A percentile compares a stretch with the other conserved stretches of the same genome.
Evolutionary conservation across 2,113 vertebrate genomes (phyloP).

Genomic region (Salvelinus fontinalis): DNA sequence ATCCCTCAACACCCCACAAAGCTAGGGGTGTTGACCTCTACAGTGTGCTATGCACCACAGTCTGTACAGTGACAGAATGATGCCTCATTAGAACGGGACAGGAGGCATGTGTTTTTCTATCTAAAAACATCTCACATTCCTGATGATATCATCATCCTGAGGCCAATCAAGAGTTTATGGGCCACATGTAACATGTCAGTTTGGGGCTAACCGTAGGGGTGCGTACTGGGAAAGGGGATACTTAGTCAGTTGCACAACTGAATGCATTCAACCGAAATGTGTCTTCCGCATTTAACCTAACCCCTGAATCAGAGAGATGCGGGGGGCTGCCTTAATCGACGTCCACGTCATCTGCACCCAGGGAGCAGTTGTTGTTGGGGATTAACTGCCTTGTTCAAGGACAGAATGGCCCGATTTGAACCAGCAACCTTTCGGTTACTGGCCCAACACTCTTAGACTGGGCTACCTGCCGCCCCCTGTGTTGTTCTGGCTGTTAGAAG

Average conservation of each 20-base stretch:
- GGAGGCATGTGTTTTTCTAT: conserved; percentile 5
- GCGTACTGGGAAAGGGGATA: neutral
- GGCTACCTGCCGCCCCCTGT: neutral
- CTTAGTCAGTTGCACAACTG: too few species aligned
- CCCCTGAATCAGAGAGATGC: too few species aligned
- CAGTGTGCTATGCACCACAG: conserved; percentile 51
- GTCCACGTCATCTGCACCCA: too few species aligned
- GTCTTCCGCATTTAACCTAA: too few species aligned
- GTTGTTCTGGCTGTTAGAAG: neutral
- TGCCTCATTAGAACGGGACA: conserved; percentile 48
- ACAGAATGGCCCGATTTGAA: too few species aligned
- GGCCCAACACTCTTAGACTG: too few species aligned
- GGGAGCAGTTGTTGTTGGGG: too few species aligned
- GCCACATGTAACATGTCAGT: conserved; percentile 29
- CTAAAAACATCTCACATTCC: conserved; percentile 40
- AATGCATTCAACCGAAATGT: too few species aligned
- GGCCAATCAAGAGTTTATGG: conserved; percentile 32
- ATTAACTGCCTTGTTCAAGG: too few species aligned
- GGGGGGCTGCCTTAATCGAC: too few species aligned
- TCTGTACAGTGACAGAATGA: conserved; percentile 44
- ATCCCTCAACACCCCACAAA: neutral
- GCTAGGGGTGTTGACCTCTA: conserved; percentile 45
- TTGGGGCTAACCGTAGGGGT: conserved; percentile 19
- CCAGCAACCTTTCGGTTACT: too few species aligned
- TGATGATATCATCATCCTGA: conserved; percentile 47